These are phyloP conservation scores for Oryctes rhinoceros DNA, from an alignment of 1,140 invertebrate species.

Conservation along the genomic window DNA sequence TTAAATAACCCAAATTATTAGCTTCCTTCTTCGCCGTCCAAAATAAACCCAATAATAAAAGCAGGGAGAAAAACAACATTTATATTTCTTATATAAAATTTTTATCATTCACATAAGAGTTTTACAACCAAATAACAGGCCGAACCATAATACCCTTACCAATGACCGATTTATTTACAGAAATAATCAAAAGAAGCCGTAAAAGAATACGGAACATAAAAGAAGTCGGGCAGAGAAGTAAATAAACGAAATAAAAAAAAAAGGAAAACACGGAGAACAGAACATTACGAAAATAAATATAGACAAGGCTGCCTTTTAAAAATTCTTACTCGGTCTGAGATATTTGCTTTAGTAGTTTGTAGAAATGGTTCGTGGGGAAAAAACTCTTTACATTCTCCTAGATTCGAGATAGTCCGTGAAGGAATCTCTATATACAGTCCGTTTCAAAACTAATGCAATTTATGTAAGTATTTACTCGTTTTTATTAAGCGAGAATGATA, in stretches of 20 bases:
- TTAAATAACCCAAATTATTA: too few relatives aligned
- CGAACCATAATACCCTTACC: too few relatives aligned
- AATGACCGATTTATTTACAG: background rate
- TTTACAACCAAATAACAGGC: too few relatives aligned
- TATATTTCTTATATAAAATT: background rate
- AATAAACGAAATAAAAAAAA: background rate
- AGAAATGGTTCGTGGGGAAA: background rate
- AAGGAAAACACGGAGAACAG: background rate
- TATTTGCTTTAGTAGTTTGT: constrained; percentile 10
- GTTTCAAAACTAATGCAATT: background rate
- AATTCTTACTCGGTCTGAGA: background rate
- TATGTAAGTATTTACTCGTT: background rate
- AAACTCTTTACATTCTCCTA: background rate
- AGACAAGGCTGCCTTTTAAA: constrained; percentile 3
- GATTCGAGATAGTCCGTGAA: background rate
- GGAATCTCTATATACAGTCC: background rate
- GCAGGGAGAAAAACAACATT: too few relatives aligned
- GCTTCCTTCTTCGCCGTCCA: too few relatives aligned
- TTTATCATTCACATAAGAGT: background rate
- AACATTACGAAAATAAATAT: background rate
- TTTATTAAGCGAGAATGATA: too few relatives aligned
- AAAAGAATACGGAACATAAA: background rate
- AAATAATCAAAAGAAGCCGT: constrained; percentile 9
- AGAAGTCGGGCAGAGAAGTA: background rate
- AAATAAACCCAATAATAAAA: too few relatives aligned